Base-by-base conservation (phyloP, 64 coral and sea anemone genomes). In the Catalaphyllia jardinei region DNA sequence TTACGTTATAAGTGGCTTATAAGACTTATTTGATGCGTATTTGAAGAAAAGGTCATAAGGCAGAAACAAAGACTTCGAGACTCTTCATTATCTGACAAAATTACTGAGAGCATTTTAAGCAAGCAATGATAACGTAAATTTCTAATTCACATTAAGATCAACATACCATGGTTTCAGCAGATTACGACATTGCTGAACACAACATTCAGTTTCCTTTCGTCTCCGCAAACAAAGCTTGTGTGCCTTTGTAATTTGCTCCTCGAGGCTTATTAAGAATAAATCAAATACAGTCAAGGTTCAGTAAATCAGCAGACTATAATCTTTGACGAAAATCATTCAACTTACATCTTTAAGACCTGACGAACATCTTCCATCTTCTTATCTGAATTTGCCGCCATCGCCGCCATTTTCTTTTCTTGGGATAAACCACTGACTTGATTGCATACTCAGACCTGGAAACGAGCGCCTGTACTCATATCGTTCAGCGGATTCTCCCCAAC, bases 121-220 rank as follows among this genome's bases (percentile, higher is more conserved):
- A n/a, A n/a, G 8, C 52, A 54, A 54, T 13, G 1, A 54, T 13
- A 54, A 5, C 16, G 13, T 55, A 18, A 60, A 54, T 54, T 54
- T 54, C 6, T 29, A 2, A 31, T 30, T 20, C 78, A 2, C 4
- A 9, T 54, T 22, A 49, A 25, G 42, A 54, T 20, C 22, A 49
- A 71, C 81, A 7, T n/a, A 84, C 81, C 81, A 84, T n/a, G 81
- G 81, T 69, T 84, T 84, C 60, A 84, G 62, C 19, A 84, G 20
- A 20, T 49, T 8, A 7, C 81, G 62, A 29, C 81, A 69, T 69
- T 84, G 81, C 19, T 71, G 62, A 84, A 84, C 60, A 38, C 63
- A 84, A 39, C 81, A 84, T 51, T 84, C 81, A 4, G 62, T 84
- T 84, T 84, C 81, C 81, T 16, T 46, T 84, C 81, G 46, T 50